Base-by-base conservation (phyloP, 2,797 vertebrate species). In the Calcarius lapponicus region DNA sequence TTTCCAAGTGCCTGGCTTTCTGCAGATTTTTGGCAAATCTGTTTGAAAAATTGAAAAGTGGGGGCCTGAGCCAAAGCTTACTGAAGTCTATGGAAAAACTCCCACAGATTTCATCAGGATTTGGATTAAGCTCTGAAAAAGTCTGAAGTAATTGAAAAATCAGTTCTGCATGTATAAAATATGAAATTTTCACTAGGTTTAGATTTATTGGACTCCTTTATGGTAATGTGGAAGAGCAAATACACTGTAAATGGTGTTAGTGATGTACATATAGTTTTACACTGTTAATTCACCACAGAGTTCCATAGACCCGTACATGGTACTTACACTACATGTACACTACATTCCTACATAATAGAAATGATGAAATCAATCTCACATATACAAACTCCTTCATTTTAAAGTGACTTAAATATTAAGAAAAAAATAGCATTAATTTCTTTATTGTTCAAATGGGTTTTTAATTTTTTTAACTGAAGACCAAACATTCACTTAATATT, bases 111-210 rank as follows among this genome's bases (percentile, higher is more conserved):
- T 97, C 93, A 97, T 95, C 92, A 96, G 91, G 84, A 78, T 93
- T 92, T 96, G 92, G 92, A 96, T 75, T 72, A 83, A 85, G 87
- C 70, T 78, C 75, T 86, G 43, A 96, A 94, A 91, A 82, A 83
- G 50, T 62, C 91, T 89, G 45, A 96, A 96, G 87, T 96, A 96
- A 95, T 91, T 96, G 95, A 96, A 96, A 96, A 97, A 93, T 93
- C 93, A 96, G 85, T 91, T 95, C 87, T 91, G 76, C 60, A 66
- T 88, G 73, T 81, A 88, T 22, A 88, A 93, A 96, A 92, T 69
- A 89, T 4, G 36, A 95, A 85, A 67, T 95, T 94, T 94, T 91
- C 92, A 78, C 78, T 85, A 79, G 56, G 43, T 91, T 73, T 90
- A 93, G 47, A 93, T 86, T 90, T 95, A 95, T 87, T 92, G 64